Evolutionary conservation across 2,888 invertebrate species (phyloP).

Genomic region (Drosophila flavopinicola): DNA sequence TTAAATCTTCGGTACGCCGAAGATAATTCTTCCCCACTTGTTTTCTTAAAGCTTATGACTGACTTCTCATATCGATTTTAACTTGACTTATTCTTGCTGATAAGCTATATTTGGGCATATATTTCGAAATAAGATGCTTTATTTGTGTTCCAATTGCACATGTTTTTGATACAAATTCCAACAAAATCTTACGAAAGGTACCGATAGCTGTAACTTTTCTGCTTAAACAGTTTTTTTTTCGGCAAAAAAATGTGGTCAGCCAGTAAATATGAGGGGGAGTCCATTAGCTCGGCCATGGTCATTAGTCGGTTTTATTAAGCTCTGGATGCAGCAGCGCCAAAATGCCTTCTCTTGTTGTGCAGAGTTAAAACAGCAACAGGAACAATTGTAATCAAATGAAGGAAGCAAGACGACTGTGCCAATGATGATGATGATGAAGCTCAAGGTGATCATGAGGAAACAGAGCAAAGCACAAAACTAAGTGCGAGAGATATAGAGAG

Average conservation of each 20-base stretch:
- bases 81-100: no score
- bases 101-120: no score
- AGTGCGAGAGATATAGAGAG: background rate
- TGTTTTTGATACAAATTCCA: background rate
- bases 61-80: no score
- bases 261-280: no score
- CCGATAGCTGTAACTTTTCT: no score
- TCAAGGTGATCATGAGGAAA: constrained; percentile 1
- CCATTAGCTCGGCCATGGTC: no score
- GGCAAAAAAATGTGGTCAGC: background rate
- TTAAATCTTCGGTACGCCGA: no score
- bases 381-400: constrained; percentile 43
- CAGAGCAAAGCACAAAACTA: background rate
- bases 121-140: background rate
- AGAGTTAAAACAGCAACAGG: constrained; percentile 2
- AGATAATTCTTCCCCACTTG: no score
- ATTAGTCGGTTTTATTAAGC: constrained; percentile 32
- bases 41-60: no score
- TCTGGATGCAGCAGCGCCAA: constrained; percentile 3
- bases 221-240: background rate
- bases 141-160: background rate
- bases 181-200: no score
- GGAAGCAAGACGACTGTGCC: constrained; percentile 16
- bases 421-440: constrained; percentile 4
- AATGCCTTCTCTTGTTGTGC: constrained; percentile 14